Conservation (phyloP, 2,888 invertebrate species). For the Ormyrus pomaceus region DNA sequence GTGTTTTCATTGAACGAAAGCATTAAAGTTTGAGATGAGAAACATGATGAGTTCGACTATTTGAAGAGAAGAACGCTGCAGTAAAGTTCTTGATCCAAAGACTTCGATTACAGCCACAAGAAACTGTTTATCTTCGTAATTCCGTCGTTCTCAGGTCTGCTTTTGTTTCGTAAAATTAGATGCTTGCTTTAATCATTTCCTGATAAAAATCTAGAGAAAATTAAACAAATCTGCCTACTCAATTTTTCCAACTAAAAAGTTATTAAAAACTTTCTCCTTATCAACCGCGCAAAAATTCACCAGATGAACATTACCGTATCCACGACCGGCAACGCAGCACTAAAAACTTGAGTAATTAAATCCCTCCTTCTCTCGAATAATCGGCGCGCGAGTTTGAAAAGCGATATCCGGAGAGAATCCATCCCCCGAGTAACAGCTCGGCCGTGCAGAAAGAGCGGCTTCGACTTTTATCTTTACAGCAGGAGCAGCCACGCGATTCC, state of each 20-base stretch:
- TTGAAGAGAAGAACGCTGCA: too few relatives aligned
- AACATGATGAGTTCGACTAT: too few relatives aligned
- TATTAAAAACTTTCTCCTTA: background rate
- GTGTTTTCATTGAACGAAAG: too few relatives aligned
- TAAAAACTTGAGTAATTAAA: background rate
- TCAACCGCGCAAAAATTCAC: background rate
- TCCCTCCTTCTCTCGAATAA: background rate
- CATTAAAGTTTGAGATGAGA: too few relatives aligned
- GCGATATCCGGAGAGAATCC: background rate
- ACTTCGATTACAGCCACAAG: background rate
- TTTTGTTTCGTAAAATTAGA: conserved; percentile 24
- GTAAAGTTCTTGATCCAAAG: background rate
- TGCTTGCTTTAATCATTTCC: conserved; percentile 29
- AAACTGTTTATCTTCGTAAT: conserved; percentile 22
- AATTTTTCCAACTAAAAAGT: too few relatives aligned
- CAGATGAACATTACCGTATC: background rate
- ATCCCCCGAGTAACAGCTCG: conserved; percentile 20
- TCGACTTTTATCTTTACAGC: conserved; percentile 37
- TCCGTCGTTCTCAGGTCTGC: background rate
- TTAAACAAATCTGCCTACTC: too few relatives aligned
- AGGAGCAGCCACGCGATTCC: background rate
- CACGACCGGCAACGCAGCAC: background rate
- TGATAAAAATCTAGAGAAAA: too few relatives aligned
- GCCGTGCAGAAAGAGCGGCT: background rate
- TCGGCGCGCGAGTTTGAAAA: background rate